Evolutionary conservation across 2,113 vertebrate genomes (phyloP).

Genomic region (Myrmecophaga tridactyla): DNA sequence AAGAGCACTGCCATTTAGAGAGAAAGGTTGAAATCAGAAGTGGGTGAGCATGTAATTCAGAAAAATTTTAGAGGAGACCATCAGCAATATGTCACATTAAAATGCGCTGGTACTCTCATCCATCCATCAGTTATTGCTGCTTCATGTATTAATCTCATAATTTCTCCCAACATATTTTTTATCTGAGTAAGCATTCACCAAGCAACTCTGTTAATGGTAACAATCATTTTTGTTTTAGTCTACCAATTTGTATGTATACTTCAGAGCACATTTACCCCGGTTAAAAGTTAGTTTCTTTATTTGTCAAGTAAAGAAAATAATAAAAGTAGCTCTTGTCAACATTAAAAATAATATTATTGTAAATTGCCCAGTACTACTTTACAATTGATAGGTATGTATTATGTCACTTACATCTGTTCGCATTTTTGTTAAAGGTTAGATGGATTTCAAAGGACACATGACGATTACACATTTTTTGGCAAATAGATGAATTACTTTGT

Average conservation of each 20-base stretch:
- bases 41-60: neutral
- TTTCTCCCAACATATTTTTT: neutral
- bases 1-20: neutral
- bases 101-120: neutral
- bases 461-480: neutral
- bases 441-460: neutral
- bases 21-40: neutral
- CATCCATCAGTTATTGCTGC: too few species aligned
- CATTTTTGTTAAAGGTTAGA: neutral
- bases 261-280: neutral
- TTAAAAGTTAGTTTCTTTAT: neutral
- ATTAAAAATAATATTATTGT: neutral
- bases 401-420: neutral
- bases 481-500: neutral
- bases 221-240: neutral
- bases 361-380: neutral
- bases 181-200: neutral
- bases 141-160: neutral
- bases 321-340: neutral
- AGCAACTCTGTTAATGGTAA: neutral
- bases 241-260: neutral
- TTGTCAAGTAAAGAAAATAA: neutral
- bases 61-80: neutral
- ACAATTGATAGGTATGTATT: neutral
- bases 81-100: neutral